Percentiles rank a stretch among this genome's conserved stretches.
Evolutionary conservation across 2,888 invertebrate species (phyloP).

Genomic region (Drosophila cognata): DNA sequence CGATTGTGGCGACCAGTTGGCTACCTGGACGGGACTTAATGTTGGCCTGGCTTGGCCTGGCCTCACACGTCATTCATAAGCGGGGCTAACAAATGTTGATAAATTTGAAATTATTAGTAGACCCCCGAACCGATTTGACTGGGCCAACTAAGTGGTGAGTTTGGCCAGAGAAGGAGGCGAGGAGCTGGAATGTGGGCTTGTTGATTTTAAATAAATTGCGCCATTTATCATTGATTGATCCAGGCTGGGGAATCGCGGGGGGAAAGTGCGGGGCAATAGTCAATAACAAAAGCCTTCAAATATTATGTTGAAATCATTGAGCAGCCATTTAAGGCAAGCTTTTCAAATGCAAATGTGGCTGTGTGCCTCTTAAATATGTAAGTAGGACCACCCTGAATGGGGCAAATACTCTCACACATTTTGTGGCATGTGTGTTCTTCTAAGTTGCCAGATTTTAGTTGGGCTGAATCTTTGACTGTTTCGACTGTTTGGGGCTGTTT

Average conservation of each 20-base stretch:
- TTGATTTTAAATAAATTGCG: conserved; percentile 80
- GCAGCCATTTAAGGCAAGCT: conserved; percentile 73
- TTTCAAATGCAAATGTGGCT: conserved; percentile 77
- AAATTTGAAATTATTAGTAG: conserved; percentile 80
- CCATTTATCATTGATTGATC: conserved; percentile 68
- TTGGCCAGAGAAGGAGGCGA: neutral
- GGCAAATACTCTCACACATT: conserved; percentile 24
- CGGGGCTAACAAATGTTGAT: conserved; percentile 79
- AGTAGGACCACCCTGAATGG: conserved; percentile 63
- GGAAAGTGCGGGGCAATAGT: neutral
- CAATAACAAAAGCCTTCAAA: conserved; percentile 64
- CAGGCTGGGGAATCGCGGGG: neutral
- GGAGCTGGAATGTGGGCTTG: conserved; percentile 48
- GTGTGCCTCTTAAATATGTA: neutral
- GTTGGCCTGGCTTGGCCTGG: conserved; percentile 24
- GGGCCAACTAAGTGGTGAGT: conserved; percentile 18
- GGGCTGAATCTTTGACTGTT: conserved; percentile 26
- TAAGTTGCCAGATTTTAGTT: conserved; percentile 58
- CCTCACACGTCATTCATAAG: conserved; percentile 79
- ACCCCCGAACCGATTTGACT: conserved; percentile 45
- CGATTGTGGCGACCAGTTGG: conserved; percentile 60
- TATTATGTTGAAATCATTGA: conserved; percentile 82
- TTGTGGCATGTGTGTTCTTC: conserved; percentile 24
- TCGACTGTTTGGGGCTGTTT: neutral
- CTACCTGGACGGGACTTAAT: conserved; percentile 58